These are phyloP conservation scores for Morpho deidamia DNA, from an alignment of 2,888 invertebrate genomes.

Conservation along the genomic window DNA sequence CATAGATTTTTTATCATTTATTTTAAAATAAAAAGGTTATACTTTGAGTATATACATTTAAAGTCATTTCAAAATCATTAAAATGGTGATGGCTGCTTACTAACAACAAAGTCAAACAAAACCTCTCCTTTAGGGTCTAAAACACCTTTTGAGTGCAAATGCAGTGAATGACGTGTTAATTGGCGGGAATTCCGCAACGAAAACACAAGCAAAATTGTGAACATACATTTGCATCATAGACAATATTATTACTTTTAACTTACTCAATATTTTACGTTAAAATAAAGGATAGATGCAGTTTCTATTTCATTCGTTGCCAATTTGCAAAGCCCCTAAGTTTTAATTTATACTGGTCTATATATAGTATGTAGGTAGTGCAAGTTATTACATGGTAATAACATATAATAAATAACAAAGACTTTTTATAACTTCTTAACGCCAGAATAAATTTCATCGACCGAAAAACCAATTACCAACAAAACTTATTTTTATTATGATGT, in stretches of 20 bases:
- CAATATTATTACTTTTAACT: conserved; percentile 43
- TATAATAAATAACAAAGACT: no score
- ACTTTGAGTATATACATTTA: conserved; percentile 22
- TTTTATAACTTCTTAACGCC: no score
- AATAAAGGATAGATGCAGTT: no score
- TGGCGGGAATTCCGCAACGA: conserved; percentile 52
- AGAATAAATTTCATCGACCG: no score
- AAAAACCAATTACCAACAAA: conserved; percentile 3
- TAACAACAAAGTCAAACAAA: conserved; percentile 42
- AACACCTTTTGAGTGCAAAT: conserved; percentile 56
- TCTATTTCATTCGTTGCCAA: no score
- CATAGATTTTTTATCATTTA: no score
- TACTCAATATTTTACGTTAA: no score
- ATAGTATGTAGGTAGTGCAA: no score
- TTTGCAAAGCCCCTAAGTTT: no score
- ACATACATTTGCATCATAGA: conserved; percentile 35
- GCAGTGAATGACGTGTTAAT: conserved; percentile 59
- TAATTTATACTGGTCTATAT: no score
- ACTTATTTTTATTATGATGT: conserved; percentile 1
- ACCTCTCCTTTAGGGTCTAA: conserved; percentile 48
- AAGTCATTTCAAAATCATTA: conserved; percentile 44
- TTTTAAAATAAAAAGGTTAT: not conserved
- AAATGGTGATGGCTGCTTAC: conserved; percentile 44
- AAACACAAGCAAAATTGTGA: conserved; percentile 40
- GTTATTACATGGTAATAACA: no score